Evolutionary conservation across 2,113 vertebrate genomes (phyloP).

Genomic region (Pomatostomus ruficeps): DNA sequence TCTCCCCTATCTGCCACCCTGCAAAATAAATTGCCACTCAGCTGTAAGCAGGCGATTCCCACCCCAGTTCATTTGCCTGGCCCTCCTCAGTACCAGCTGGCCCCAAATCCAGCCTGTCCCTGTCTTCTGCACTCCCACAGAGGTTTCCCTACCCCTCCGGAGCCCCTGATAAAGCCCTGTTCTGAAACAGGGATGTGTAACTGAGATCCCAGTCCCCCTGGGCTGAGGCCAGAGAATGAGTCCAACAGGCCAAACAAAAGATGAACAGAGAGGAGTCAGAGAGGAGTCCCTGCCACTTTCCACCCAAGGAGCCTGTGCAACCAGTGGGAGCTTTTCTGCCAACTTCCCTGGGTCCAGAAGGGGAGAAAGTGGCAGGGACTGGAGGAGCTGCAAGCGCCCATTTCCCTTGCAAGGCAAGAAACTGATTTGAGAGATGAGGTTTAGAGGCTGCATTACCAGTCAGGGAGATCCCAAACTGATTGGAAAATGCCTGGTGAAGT

Average conservation of each 20-base stretch:
- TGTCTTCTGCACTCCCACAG: background rate
- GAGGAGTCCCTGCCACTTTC: too few species aligned
- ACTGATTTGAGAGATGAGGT: background rate
- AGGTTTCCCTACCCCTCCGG: rapidly evolving
- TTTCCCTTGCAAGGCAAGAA: background rate
- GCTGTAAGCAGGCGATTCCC: background rate
- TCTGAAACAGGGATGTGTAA: background rate
- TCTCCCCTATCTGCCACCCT: background rate
- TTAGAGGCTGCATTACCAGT: background rate
- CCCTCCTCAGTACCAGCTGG: background rate
- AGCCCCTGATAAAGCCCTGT: background rate
- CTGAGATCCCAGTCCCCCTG: background rate
- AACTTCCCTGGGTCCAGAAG: background rate
- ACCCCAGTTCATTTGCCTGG: background rate
- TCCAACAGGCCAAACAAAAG: background rate
- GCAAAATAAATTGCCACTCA: background rate
- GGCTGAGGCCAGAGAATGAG: background rate
- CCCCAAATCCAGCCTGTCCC: background rate
- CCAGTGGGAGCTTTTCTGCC: background rate
- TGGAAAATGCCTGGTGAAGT: background rate
- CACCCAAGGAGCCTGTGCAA: background rate
- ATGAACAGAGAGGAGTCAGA: background rate
- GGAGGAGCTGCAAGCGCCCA: background rate
- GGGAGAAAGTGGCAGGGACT: background rate
- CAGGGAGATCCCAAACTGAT: background rate